These are phyloP conservation scores for Hiodon tergisus DNA, from an alignment of 2,113 vertebrate genomes.

Conservation along the genomic window DNA sequence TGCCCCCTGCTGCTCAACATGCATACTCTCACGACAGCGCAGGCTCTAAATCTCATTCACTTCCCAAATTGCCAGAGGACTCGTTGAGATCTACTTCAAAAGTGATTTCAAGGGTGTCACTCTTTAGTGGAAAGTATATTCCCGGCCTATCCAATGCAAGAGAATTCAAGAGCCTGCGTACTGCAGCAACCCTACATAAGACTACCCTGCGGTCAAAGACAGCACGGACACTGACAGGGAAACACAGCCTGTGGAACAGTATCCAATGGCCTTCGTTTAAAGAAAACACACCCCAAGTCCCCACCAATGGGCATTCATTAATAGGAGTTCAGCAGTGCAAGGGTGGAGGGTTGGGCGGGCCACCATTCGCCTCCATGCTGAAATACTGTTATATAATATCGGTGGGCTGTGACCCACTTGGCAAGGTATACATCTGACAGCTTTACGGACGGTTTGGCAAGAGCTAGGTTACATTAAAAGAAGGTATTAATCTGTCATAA, in stretches of 20 bases:
- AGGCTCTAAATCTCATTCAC: no score
- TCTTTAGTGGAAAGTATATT: no score
- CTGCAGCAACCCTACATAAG: background rate
- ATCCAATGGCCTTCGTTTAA: no score
- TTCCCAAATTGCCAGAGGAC: no score
- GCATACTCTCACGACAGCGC: background rate
- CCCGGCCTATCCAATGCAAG: no score
- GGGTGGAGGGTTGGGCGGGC: background rate
- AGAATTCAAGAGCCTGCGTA: no score
- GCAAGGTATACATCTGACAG: background rate
- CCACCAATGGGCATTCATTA: slow-evolving; percentile 11
- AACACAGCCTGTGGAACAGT: background rate
- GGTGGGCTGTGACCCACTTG: background rate
- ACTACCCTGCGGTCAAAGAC: background rate
- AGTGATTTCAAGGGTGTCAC: no score
- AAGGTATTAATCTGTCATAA: no score
- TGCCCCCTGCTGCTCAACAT: slow-evolving; percentile 25
- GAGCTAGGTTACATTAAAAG: no score
- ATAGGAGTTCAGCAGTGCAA: background rate
- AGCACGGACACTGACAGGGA: background rate
- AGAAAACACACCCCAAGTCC: background rate
- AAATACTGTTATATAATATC: slow-evolving; percentile 7
- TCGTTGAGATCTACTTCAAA: no score
- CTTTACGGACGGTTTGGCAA: background rate
- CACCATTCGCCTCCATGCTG: background rate